phyloP scores from a whole-genome alignment of 1,140 invertebrate species.

The Aplysia californica region DNA sequence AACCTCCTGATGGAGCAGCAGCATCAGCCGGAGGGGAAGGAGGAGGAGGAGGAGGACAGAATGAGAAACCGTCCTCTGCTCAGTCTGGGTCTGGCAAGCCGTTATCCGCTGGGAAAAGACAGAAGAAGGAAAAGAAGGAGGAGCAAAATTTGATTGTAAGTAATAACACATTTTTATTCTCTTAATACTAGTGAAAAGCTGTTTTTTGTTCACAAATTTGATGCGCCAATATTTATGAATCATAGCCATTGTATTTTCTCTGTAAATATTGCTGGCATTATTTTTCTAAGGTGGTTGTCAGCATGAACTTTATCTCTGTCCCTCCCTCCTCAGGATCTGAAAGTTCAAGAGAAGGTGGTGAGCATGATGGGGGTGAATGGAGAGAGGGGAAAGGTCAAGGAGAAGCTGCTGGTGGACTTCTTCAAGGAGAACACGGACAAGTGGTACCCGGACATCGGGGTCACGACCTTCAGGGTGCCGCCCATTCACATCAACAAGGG shows the following conservation, averaged over 20 bases:
- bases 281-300: not conserved
- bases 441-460: conserved; percentile 6
- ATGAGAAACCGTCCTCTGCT: not conserved
- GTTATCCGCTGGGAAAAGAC: not conserved
- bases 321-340: not conserved
- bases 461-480: conserved; percentile 5
- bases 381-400: not conserved
- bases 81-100: not conserved
- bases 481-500: conserved; percentile 22
- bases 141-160: conserved; percentile 9
- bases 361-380: not conserved
- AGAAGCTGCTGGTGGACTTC: not conserved
- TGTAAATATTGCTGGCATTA: not conserved
- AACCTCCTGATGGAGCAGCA: too few species aligned
- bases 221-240: too few species aligned
- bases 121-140: not conserved
- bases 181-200: not conserved
- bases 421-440: not conserved
- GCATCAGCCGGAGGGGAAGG: conserved; percentile 30
- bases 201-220: not conserved
- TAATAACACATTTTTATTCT: not conserved
- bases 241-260: too few species aligned
- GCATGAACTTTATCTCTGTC: not conserved
- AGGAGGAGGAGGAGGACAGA: not conserved
- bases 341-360: not conserved